phyloP scores from a whole-genome alignment of 1,140 invertebrate species.

The Anoplophora glabripennis region DNA sequence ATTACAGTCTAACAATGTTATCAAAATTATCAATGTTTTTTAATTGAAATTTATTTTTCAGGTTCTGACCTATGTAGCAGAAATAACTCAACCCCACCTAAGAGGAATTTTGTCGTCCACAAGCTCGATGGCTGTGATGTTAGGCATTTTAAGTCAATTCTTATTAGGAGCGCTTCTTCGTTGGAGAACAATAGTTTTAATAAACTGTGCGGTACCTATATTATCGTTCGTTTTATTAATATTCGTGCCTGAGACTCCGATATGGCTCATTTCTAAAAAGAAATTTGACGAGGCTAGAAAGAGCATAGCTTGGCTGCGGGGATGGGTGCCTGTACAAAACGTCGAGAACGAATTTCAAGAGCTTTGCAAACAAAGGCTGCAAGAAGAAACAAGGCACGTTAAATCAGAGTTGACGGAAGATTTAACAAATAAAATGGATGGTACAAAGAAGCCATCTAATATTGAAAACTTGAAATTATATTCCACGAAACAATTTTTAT shows the following conservation, averaged over 20 bases:
- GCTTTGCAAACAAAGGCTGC: conserved; percentile 38
- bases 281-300: conserved; percentile 58
- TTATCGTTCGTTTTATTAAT: conserved; percentile 62
- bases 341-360: conserved; percentile 58
- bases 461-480: conserved; percentile 49
- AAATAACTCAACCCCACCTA: conserved; percentile 73
- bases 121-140: conserved; percentile 68
- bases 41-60: conserved; percentile 37
- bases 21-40: background rate
- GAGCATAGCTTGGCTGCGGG: conserved; percentile 63
- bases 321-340: conserved; percentile 56
- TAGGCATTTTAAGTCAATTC: conserved; percentile 69
- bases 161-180: conserved; percentile 64
- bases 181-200: conserved; percentile 67
- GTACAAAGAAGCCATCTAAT: background rate
- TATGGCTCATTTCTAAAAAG: conserved; percentile 67
- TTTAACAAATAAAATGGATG: conserved; percentile 4
- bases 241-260: conserved; percentile 74
- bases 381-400: background rate
- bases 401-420: conserved; percentile 31
- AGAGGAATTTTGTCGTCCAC: conserved; percentile 71
- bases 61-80: conserved; percentile 76
- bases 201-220: conserved; percentile 66
- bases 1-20: too few species aligned
- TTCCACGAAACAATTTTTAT: conserved; percentile 54